Evolutionary conservation across 2,888 invertebrate species (phyloP), one percentile per base, ranked within the genome.

Genomic region (Sympetrum striolatum): DNA sequence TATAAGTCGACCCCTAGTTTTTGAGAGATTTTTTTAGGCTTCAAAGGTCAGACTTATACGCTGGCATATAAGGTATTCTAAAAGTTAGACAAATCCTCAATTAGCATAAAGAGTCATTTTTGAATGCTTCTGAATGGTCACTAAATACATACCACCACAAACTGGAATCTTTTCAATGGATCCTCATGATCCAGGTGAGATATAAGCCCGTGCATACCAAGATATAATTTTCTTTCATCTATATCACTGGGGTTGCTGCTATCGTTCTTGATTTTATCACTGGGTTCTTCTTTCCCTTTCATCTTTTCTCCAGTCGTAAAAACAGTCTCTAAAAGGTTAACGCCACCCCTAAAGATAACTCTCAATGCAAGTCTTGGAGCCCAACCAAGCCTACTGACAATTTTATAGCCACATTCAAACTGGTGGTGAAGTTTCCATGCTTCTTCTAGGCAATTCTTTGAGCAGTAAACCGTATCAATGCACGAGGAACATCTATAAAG

Each of bases 331-430:
- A n/a, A 22, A 6, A 86, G 35, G 12, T 22, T 35, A 35, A 37
- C 37, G 2, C 60, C 35, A 37, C 58, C 86, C n/a, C 86, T 86
- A 12, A 86, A n/a, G 10, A 86, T 31, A 37, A 18, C 60, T 12
- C 86, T 60, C 6, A 86, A n/a, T n/a, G 86, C 58, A 37, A 86
- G 86, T 37, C 35, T 86, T 64, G 86, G 86, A 86, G 86, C 60
- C 86, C 86, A 86, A 14, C 86, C 86, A 64, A 86, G 86, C 3
- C 60, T 60, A 22, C 15, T 8, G 10, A 37, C 37, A 37, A 86
- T 64, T 60, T 60, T 86, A 86, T 64, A 86, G 53, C 86, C 86
- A 86, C 86, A 86, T 86, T 86, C 86, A 60, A 53, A 86, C 14
- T 60, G 35, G 6, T 86, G 86, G 60, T 86, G 60, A n/a, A 60